Base-by-base conservation (phyloP, 2,797 vertebrate genomes). In the Scolopax rusticola region DNA sequence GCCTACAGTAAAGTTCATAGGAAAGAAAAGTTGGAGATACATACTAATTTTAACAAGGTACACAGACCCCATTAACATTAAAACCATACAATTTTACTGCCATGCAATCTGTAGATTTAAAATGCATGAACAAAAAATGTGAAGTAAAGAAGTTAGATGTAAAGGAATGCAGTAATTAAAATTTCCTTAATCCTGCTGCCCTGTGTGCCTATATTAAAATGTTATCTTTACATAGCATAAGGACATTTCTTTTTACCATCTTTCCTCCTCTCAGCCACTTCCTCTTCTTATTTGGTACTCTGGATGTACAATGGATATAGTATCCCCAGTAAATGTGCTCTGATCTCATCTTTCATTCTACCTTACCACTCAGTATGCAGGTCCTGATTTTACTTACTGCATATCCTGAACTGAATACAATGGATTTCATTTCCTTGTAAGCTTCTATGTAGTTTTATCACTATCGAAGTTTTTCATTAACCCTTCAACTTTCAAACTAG, bases 181-280 rank as follows among this genome's bases (percentile, higher is more conserved):
- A 25, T 56, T 84, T 84, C 47, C 79, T 84, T 93, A 92, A 89
- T 93, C 74, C 73, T 93, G 47, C 11, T 20, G 48, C n/a, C 12
- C 32, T 59, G 12, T n/a, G 8, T 28, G 54, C 28, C n/a, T 78
- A 6, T n/a, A 84, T 86, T 86, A 86, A 28, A 91, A 81, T 86
- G 43, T 74, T 87, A 91, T 91, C 91, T 96, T 95, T 91, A 93
- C 87, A 84, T 48, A 91, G 43, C 61, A 76, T 4, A 9, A 94
- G 17, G 38, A 69, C 8, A 50, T 33, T 77, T 61, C 5, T 90
- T 91, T 83, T 60, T 25, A 33, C 40, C 12, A 9, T 56, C 36
- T 80, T 87, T 80, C 15, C 53, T 90, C 32, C n/a, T 61, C 32
- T 94, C 50, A 84, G 65, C 10, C 50, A 75, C 48, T 47, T 93